Base-by-base conservation (phyloP, 2,797 vertebrate species). In the Lycodopsis pacificus region DNA sequence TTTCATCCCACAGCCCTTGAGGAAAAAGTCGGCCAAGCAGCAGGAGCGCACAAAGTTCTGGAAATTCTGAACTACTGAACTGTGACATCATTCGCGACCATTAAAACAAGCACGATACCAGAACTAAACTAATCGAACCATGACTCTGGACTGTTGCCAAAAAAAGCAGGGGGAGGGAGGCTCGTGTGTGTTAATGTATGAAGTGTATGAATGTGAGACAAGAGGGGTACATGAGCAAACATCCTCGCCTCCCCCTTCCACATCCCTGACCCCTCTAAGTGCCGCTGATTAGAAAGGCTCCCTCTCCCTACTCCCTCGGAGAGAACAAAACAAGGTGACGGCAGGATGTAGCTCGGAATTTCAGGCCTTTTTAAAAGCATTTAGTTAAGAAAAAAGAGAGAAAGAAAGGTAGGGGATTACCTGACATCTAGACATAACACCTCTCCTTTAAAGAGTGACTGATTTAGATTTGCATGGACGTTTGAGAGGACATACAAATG, bases 21-120 rank as follows among this genome's bases (percentile, higher is more conserved):
- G 76, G 91, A 94, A 88, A 70, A 95, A 90, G 80, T 11, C 73
- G 4, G 71, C 90, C 56, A 87, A 93, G 88, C 92, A 93, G 91
- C 88, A 92, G 84, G 87, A 92, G 67, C 89, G 72, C 73, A 86
- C 90, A 69, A 94, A 89, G 94, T 95, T 95, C 93, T 94, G 94
- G 93, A 93, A 93, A 92, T 89, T 91, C 86, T 94, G 92, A 95
- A 95, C 95, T 94, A 95, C 94, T 96, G 94, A 96, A 93, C 90
- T 91, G 87, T 91, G 90, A 94, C 76, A 79, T 91, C 82, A 91
- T 87, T 91, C 93, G 86, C 83, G 86, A 93, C 92, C 82, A 81
- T 90, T 89, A 79, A 89, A 93, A 90, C 78, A 86, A 92, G 83
- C 84, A 86, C 76, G 64, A 89, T 73, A 86, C 89, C 92, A 91